Conservation (phyloP, 2,888 invertebrate species). For the Drosophila melanosoma region DNA sequence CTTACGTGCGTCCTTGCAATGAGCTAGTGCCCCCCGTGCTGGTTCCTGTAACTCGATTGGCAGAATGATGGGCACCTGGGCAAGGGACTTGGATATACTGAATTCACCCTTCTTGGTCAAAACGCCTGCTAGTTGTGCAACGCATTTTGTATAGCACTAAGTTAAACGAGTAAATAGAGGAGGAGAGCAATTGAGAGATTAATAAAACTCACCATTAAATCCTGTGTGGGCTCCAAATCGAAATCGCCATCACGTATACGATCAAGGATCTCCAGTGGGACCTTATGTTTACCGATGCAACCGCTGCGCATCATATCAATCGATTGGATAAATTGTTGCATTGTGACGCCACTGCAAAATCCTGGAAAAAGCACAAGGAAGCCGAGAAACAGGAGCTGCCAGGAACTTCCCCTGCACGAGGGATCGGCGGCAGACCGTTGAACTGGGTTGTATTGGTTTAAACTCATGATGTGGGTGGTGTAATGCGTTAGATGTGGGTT, state of each 20-base stretch:
- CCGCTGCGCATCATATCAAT: slow-evolving; percentile 83
- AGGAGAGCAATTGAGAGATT: neutral
- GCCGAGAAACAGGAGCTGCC: slow-evolving; percentile 31
- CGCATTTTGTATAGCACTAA: slow-evolving; percentile 82
- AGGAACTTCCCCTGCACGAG: slow-evolving; percentile 20
- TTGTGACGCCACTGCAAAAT: slow-evolving; percentile 46
- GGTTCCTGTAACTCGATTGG: slow-evolving; percentile 76
- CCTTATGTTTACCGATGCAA: slow-evolving; percentile 82
- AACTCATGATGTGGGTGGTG: slow-evolving; percentile 29
- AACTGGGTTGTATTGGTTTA: neutral
- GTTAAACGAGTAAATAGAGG: neutral
- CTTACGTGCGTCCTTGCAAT: slow-evolving; percentile 82
- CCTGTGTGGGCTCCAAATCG: slow-evolving; percentile 65
- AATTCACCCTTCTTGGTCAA: slow-evolving; percentile 83
- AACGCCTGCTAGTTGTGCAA: slow-evolving; percentile 82
- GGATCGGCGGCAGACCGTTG: neutral
- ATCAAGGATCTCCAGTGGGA: slow-evolving; percentile 73
- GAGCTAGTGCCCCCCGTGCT: slow-evolving; percentile 65
- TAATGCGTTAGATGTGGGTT: slow-evolving; percentile 20
- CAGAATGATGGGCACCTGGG: slow-evolving; percentile 82
- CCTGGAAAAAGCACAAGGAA: slow-evolving; percentile 38
- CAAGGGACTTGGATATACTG: slow-evolving; percentile 75
- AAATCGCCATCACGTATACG: slow-evolving; percentile 78
- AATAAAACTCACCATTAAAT: slow-evolving; percentile 73
- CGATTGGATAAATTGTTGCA: slow-evolving; percentile 82